phyloP scores from a whole-genome alignment of 2,888 invertebrate species.

The Melinopterus prodromus region DNA sequence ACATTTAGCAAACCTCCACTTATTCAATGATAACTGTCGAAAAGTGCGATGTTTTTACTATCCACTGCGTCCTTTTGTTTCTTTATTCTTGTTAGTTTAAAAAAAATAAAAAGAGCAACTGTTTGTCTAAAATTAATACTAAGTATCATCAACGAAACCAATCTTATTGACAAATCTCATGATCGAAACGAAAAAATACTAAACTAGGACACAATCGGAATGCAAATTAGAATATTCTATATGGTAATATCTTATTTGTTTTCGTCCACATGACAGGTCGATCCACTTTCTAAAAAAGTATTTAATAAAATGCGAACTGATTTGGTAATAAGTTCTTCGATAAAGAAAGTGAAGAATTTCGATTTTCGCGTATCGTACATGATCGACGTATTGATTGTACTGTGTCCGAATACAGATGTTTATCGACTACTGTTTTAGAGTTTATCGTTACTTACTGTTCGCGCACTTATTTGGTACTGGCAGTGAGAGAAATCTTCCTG shows the following conservation, averaged over 20 bases:
- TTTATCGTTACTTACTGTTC: conserved; percentile 73
- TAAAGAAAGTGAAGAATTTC: neutral
- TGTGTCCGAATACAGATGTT: neutral
- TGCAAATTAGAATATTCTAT: neutral
- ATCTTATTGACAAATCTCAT: too few species aligned
- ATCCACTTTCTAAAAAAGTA: neutral
- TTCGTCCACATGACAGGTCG: conserved; percentile 4
- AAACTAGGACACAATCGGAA: neutral
- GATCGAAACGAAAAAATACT: too few species aligned
- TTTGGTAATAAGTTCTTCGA: neutral
- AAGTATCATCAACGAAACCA: too few species aligned
- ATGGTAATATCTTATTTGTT: neutral
- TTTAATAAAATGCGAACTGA: neutral
- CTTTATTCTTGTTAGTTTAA: too few species aligned
- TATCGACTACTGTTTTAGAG: conserved; percentile 8
- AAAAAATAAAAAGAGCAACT: too few species aligned
- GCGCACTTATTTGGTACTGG: conserved; percentile 85
- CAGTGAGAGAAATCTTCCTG: conserved; percentile 84
- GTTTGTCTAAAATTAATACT: too few species aligned
- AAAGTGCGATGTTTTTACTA: too few species aligned
- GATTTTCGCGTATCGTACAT: neutral
- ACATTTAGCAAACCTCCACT: too few species aligned
- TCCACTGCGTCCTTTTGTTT: too few species aligned
- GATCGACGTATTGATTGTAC: neutral
- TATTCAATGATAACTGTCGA: too few species aligned